Evolutionary conservation across 2,797 vertebrate species (phyloP), one percentile per base, ranked within the genome.

Genomic region (Phyllotis vaccarum): DNA sequence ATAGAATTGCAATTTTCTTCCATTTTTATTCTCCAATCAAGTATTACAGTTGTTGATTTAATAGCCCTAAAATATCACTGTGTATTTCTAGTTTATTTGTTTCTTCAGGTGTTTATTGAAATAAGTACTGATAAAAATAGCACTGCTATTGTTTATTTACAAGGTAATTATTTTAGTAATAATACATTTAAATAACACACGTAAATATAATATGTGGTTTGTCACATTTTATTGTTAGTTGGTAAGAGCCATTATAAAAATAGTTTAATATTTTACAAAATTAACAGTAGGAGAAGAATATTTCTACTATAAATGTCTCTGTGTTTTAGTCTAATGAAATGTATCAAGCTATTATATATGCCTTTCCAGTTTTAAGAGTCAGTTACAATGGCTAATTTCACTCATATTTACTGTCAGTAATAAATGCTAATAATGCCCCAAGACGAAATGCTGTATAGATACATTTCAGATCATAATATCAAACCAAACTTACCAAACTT

Each of bases 391-490:
- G 68, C 92, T 97, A 89, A 82, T 97, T 98, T 98, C 89, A 97
- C 96, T 97, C 95, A 96, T 86, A 72, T 96, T 97, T 97, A 96
- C 96, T 98, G 86, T 96, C 98, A 97, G 97, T 97, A 98, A 96
- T 96, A 97, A 98, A 97, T 96, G 89, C 97, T 95, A 98, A 96
- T 97, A 98, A 98, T 89, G 93, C 43, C 95, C 81, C 76, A 92
- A 96, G 95, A 97, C 85, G 97, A 93, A 49, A 96, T 87, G 93
- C 86, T 94, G 49, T 97, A 88, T 78, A 79, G 40, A 85, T 86
- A 91, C 93, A 97, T 98, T 97, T 81, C 31, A 96, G 68, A 95
- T 82, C 97, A 62, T 64, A 83, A 37, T 56, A 78, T 82, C 92
- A 97, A 97, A 98, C 86, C 16, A 49, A 49, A 49, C 46, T 49